Base-by-base conservation (phyloP, 2,113 vertebrate genomes). In the Sturnira hondurensis region DNA sequence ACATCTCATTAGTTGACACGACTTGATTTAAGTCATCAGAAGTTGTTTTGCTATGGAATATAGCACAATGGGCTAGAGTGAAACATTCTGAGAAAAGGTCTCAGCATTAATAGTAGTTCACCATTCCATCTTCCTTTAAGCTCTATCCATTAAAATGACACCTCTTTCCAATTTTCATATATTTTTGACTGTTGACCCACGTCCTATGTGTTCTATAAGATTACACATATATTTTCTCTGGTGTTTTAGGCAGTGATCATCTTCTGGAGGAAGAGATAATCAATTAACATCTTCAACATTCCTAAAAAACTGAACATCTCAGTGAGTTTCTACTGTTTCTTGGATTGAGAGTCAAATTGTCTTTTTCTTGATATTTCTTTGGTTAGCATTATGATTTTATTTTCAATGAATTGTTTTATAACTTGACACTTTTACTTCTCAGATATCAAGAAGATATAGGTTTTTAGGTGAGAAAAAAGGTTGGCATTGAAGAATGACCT, bases 1-100 rank as follows among this genome's bases (percentile, higher is more conserved):
- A 83, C 4, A 88, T 50, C 33, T 89, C 89, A 91, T 87, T 95
- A 91, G 76, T 47, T 95, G 77, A 89, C 41, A 80, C 33, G 41
- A 15, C 14, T 50, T n/a, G 70, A 78, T 50, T 50, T 76, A 73
- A 83, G 19, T 22, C 61, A 11, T 26, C 28, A 82, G n/a, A 76
- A 20, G 54, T 74, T 85, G 41, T 73, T 95, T 71, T 67, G 13
- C 45, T 84, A 5, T 78, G 31, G 41, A 80, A 56, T 54, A 22
- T 5, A 82, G 28, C 22, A 33, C 36, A 41, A 5, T 52, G 11
- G 16, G 24, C 47, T 13, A 43, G 38, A 91, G 76, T n/a, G 38
- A 92, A 86, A 63, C 36, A 45, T 4, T 45, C 41, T 73, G 50
- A 80, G 17, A 86, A 88, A 93, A 20, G n/a, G 4, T 63, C 15